Evolutionary conservation across 2,797 vertebrate genomes (phyloP).

Genomic region (Pelochelys cantorii): DNA sequence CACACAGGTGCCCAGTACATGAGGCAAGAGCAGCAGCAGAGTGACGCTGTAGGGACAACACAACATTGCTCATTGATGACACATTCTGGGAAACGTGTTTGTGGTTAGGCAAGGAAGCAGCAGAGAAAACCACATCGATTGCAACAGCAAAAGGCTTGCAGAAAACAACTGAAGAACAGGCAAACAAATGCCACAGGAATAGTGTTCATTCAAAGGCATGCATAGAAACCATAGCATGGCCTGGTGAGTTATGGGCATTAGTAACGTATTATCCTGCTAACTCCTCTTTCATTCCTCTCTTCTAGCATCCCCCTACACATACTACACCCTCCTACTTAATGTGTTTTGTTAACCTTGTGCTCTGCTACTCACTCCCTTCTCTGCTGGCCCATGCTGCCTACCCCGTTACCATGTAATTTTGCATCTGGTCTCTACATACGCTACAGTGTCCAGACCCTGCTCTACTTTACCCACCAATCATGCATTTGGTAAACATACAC

Average conservation of each 20-base stretch:
- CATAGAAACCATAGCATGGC: neutral
- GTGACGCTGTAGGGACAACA: neutral
- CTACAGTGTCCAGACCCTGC: neutral
- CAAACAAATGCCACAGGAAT: neutral
- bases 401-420: neutral
- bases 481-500: neutral
- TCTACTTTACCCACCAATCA: neutral
- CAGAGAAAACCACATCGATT: neutral
- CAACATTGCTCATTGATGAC: neutral
- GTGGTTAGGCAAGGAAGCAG: neutral
- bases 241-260: neutral
- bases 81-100: neutral
- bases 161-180: neutral
- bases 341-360: neutral
- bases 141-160: neutral
- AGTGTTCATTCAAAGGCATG: neutral
- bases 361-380: neutral
- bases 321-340: neutral
- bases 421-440: neutral
- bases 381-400: neutral
- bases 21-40: neutral
- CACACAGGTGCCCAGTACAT: neutral
- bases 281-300: neutral
- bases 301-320: neutral
- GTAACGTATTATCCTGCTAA: neutral